Base-by-base conservation (phyloP, 1,140 invertebrate species). In the Ceratina calcarata region DNA sequence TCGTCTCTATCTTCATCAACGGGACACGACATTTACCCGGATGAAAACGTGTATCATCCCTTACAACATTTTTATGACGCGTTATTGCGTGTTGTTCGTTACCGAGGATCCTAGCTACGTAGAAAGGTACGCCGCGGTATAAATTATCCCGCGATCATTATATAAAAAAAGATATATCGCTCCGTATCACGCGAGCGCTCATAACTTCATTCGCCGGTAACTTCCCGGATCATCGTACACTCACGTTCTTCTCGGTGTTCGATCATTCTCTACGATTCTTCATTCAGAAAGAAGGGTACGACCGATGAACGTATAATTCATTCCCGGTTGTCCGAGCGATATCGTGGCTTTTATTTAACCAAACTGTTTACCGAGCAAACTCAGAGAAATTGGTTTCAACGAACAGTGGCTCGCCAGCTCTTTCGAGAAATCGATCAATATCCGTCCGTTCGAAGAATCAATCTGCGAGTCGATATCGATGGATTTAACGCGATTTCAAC, bases 171-270 rank as follows among this genome's bases (percentile, higher is more conserved):
- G 78, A 82, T 27, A 45, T 70, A 78, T 82, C 78, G 65, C 57
- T 53, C 22, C 16, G 20, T 77, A 81, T 82, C 80, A 78, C 69
- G 82, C 80, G 67, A 83, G 12, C 53, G 70, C 20, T 68, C 60
- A 53, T 61, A 80, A 83, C 55, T 60, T 80, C 32, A 68, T 62
- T 20, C 49, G 27, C 49, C 12, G 71, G 57, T 68, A 73, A 69
- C 65, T 18, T 69, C 51, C 24, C 57, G 6, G 7, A 60, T 8
- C 10, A 57, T 24, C n/a, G 15, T 53, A 71, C 24, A 22, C 65
- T 51, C 66, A 32, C 8, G 37, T 37, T 49, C 49, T 37, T 49
- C 24, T 66, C 45, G 66, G 73, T 49, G 24, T 37, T 55, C 62
- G 16, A 18, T 53, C 51, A 20, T n/a, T 12, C n/a, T n/a, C 24